A percentile compares a stretch with the other conserved stretches of the same genome.
phyloP scores from a whole-genome alignment of 2,888 invertebrate species.

The Chrysina gloriosa region DNA sequence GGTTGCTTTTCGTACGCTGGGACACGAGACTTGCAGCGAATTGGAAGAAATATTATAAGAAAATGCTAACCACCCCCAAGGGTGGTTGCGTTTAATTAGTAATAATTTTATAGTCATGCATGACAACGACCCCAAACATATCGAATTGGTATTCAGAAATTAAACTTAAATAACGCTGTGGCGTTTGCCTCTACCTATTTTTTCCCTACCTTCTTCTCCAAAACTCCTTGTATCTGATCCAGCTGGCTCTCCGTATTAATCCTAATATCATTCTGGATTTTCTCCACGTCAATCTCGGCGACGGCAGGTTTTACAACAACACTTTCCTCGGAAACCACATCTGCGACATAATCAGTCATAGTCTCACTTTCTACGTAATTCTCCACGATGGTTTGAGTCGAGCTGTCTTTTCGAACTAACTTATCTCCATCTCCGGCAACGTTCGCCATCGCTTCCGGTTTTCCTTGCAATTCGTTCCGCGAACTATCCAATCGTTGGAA shows the following conservation, averaged over 20 bases:
- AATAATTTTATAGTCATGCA: neutral
- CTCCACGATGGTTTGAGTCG: slow-evolving; percentile 55
- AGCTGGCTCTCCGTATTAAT: slow-evolving; percentile 41
- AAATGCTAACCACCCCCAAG: no score
- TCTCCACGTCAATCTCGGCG: slow-evolving; percentile 30
- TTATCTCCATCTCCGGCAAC: slow-evolving; percentile 39
- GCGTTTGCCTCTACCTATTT: no score
- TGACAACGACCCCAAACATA: no score
- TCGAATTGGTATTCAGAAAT: no score
- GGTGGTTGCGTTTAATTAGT: no score
- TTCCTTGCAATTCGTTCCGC: slow-evolving; percentile 55
- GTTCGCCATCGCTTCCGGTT: slow-evolving; percentile 42
- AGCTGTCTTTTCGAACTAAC: slow-evolving; percentile 47
- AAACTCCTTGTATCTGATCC: slow-evolving; percentile 47
- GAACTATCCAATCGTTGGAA: slow-evolving; percentile 54
- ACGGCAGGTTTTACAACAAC: slow-evolving; percentile 8
- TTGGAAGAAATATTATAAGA: no score
- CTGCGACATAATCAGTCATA: slow-evolving; percentile 21
- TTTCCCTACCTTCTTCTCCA: slow-evolving; percentile 51
- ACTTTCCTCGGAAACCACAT: slow-evolving; percentile 15
- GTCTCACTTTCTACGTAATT: slow-evolving; percentile 35
- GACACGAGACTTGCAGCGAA: no score
- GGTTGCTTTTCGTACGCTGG: no score
- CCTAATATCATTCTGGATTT: slow-evolving; percentile 36
- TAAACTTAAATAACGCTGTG: no score